Conservation (phyloP, 2,888 invertebrate species). For the Hoplodrina blanda region DNA sequence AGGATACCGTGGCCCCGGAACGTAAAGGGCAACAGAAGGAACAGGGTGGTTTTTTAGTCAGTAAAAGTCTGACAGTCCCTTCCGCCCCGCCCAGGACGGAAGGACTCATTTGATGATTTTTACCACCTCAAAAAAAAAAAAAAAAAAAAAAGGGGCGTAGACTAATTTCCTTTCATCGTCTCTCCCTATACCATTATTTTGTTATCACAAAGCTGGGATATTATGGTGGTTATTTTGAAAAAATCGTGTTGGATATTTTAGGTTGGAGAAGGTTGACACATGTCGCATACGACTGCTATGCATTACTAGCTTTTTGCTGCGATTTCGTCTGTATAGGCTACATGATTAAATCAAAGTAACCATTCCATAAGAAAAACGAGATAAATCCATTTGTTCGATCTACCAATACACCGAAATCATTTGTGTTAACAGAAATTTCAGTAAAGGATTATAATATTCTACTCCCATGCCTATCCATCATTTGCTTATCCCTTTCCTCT, state of each 20-base stretch:
- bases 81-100: no score
- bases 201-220: constrained; percentile 48
- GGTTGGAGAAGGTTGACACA: not conserved
- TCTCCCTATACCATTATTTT: constrained; percentile 36
- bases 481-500: not conserved
- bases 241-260: constrained; percentile 5
- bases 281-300: not conserved
- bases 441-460: not conserved
- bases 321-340: no score
- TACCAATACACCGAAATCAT: not conserved
- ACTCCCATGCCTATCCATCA: not conserved
- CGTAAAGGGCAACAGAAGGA: no score
- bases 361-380: no score
- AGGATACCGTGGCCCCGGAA: no score
- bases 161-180: constrained; percentile 57
- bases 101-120: no score
- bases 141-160: constrained; percentile 21
- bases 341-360: no score
- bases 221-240: constrained; percentile 31
- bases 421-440: not conserved
- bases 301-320: no score
- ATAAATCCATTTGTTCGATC: no score
- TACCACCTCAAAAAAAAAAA: no score
- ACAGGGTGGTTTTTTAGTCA: no score
- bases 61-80: no score